These are phyloP conservation scores for Ptiloglossa arizonensis DNA, from an alignment of 1,140 invertebrate species.

Conservation along the genomic window DNA sequence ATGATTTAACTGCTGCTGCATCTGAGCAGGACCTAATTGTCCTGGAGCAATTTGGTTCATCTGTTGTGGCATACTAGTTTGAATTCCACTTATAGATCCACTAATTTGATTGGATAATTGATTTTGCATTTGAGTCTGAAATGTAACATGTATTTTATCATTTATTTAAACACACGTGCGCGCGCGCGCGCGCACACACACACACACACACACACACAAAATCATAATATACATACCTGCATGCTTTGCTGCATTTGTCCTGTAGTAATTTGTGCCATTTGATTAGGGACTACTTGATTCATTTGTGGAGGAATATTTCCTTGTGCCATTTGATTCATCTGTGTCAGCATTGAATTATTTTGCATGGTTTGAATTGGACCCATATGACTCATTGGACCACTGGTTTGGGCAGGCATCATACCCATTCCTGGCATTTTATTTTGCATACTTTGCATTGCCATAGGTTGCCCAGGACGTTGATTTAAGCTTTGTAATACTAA, in stretches of 20 bases:
- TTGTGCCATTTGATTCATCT: constrained; percentile 78
- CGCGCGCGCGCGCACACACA: no score
- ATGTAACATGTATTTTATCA: background rate
- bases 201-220: no score
- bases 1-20: constrained; percentile 83
- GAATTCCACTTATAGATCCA: constrained; percentile 78
- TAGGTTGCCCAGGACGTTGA: constrained; percentile 83
- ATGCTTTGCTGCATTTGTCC: constrained; percentile 78
- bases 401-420: constrained; percentile 79
- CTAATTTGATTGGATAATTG: constrained; percentile 80
- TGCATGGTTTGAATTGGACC: constrained; percentile 77
- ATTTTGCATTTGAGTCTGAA: constrained; percentile 79
- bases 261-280: constrained; percentile 73
- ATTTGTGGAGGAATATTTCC: constrained; percentile 77
- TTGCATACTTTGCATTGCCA: constrained; percentile 84
- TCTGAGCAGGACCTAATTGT: constrained; percentile 83
- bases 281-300: constrained; percentile 75
- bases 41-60: constrained; percentile 81
- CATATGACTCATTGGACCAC: constrained; percentile 77
- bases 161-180: no score
- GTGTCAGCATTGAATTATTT: constrained; percentile 77
- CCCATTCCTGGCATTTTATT: constrained; percentile 82
- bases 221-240: constrained; percentile 65
- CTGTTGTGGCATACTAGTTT: constrained; percentile 76
- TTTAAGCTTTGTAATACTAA: constrained; percentile 84